Conservation (phyloP, 2,888 invertebrate species). For the Hypomecis atomaria region DNA sequence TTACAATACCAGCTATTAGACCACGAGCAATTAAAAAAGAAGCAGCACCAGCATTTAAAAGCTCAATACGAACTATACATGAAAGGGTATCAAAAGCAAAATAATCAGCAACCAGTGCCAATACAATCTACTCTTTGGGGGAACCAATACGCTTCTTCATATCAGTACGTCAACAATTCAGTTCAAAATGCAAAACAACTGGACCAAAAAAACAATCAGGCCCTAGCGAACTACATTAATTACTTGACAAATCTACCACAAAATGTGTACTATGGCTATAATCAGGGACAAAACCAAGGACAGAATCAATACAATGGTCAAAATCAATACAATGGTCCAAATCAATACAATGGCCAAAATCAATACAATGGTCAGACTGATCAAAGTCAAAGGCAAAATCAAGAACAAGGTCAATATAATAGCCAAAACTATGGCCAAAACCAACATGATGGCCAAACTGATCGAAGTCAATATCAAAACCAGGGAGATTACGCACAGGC, state of each 20-base stretch:
- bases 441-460: neutral
- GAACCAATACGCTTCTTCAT: conserved; percentile 71
- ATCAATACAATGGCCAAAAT: conserved; percentile 5
- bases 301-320: conserved; percentile 4
- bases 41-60: conserved; percentile 24
- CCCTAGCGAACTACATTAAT: conserved; percentile 52
- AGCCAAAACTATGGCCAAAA: conserved; percentile 1
- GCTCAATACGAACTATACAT: conserved; percentile 23
- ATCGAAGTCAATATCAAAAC: conserved; percentile 8
- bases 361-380: conserved; percentile 3
- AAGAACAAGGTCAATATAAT: neutral
- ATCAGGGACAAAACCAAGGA: conserved; percentile 27
- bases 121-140: conserved; percentile 66
- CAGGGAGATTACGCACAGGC: conserved; percentile 73
- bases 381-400: conserved; percentile 13
- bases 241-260: conserved; percentile 62
- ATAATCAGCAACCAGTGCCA: conserved; percentile 20
- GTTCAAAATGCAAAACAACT: conserved; percentile 40
- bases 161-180: conserved; percentile 66
- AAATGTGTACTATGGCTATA: conserved; percentile 44
- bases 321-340: conserved; percentile 10
- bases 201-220: conserved; percentile 17
- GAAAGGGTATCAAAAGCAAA: conserved; percentile 20
- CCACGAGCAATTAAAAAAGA: conserved; percentile 30
- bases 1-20: conserved; percentile 45